phyloP scores from a whole-genome alignment of 1,140 invertebrate genomes.

The Apis mellifera region Amel_HAv3.1 CM009932.2:4541501-4542000 shows the following conservation, averaged over 20 bases:
- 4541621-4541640: too few species aligned
- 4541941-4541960: not conserved
- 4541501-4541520: too few species aligned
- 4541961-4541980: slow-evolving; percentile 19
- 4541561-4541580: too few species aligned
- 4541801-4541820: slow-evolving; percentile 49
- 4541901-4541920: slow-evolving; percentile 60
- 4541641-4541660: too few species aligned
- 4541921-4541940: slow-evolving; percentile 31
- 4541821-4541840: slow-evolving; percentile 11
- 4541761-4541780: not conserved
- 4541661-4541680: too few species aligned
- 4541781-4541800: slow-evolving; percentile 28
- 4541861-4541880: slow-evolving; percentile 61
- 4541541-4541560: too few species aligned
- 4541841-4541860: slow-evolving; percentile 60
- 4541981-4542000: slow-evolving; percentile 12
- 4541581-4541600: too few species aligned
- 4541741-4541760: not conserved
- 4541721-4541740: too few species aligned
- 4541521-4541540: too few species aligned
- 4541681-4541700: too few species aligned
- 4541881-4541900: slow-evolving; percentile 52
- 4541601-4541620: too few species aligned
- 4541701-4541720: too few species aligned